Evolutionary conservation across 2,113 vertebrate genomes (phyloP).

Genomic region (Microcebus ravelobensis): DNA sequence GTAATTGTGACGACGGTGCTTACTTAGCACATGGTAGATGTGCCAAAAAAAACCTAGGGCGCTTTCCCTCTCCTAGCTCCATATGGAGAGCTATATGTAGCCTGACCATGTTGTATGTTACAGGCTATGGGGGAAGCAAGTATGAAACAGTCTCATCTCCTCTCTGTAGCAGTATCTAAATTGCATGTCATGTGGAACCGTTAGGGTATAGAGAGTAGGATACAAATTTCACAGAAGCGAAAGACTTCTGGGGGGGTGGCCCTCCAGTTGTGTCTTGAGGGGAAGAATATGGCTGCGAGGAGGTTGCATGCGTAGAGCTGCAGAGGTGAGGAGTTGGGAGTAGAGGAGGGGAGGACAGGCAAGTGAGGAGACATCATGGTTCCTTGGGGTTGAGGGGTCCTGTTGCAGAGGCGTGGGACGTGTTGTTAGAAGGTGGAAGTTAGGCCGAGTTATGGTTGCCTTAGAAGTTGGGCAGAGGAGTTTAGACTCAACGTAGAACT

Average conservation of each 20-base stretch:
- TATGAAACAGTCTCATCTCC: background rate
- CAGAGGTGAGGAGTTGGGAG: background rate
- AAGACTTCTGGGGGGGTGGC: background rate
- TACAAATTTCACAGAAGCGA: background rate
- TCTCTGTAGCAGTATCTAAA: background rate
- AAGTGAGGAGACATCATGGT: no score
- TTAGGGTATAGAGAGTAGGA: background rate
- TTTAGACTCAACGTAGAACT: background rate
- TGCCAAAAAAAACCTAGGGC: background rate
- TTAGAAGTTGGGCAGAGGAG: background rate
- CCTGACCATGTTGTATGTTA: no score
- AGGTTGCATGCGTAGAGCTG: background rate
- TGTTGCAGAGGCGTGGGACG: background rate
- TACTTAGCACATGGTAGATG: background rate
- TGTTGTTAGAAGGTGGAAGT: background rate
- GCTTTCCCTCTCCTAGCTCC: background rate
- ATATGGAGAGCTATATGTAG: background rate
- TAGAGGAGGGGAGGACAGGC: no score
- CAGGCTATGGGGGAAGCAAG: background rate
- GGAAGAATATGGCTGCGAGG: background rate
- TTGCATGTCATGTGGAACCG: background rate
- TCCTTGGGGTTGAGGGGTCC: background rate
- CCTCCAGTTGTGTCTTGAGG: background rate
- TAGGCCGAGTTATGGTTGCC: background rate
- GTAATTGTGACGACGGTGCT: background rate